These are phyloP conservation scores for Babyrousa celebensis DNA, from an alignment of 2,797 vertebrate genomes.

Conservation along the genomic window DNA sequence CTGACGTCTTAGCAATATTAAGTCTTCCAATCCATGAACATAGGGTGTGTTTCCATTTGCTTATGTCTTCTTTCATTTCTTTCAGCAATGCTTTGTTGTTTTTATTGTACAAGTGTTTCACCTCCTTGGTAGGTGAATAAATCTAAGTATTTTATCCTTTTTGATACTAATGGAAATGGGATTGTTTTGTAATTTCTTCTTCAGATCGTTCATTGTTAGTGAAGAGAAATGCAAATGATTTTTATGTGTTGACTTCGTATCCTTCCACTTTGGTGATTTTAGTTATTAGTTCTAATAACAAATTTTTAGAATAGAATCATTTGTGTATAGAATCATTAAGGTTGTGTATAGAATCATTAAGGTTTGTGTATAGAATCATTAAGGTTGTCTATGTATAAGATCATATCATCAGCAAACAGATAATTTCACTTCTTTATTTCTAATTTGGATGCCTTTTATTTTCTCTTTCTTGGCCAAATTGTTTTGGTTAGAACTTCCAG, in stretches of 20 bases:
- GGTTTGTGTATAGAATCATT: not conserved
- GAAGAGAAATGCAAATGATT: not conserved
- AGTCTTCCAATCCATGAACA: not conserved
- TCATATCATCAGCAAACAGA: not conserved
- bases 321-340: not conserved
- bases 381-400: not conserved
- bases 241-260: not conserved
- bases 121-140: not conserved
- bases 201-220: not conserved
- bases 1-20: not conserved
- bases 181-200: not conserved
- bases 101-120: not conserved
- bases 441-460: not conserved
- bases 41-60: not conserved
- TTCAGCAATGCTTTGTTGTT: not conserved
- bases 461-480: not conserved
- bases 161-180: not conserved
- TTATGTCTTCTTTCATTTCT: constrained; percentile 24
- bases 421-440: not conserved
- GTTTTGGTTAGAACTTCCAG: not conserved
- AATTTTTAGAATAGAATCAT: not conserved
- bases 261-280: not conserved
- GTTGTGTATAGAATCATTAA: too few species aligned
- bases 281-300: not conserved
- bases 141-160: not conserved